These are phyloP conservation scores for Megalurothrips usitatus DNA, from an alignment of 2,888 invertebrate genomes.

Conservation along the genomic window DNA sequence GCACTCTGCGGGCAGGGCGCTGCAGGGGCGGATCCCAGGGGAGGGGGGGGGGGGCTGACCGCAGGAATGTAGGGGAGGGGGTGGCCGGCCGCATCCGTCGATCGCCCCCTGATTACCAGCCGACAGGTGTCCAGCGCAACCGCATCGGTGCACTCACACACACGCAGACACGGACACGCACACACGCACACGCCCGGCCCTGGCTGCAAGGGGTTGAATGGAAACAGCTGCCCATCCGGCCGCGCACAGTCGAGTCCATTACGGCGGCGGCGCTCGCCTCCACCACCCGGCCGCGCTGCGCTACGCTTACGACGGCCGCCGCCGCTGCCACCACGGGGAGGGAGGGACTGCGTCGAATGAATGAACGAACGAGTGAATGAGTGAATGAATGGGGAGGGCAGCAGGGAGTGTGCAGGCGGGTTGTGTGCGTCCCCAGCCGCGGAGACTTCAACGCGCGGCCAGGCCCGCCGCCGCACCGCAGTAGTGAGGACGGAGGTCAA, in stretches of 20 bases:
- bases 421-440: too few species aligned
- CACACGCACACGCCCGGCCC: background rate
- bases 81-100: background rate
- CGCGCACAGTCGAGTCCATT: background rate
- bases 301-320: background rate
- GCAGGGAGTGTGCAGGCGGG: background rate
- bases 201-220: background rate
- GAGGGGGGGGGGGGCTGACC: background rate
- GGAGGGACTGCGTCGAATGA: background rate
- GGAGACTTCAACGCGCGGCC: too few species aligned
- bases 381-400: background rate
- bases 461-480: too few species aligned
- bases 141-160: background rate
- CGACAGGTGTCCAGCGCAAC: constrained; percentile 16
- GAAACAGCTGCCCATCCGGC: background rate
- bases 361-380: too few species aligned
- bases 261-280: background rate
- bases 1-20: background rate
- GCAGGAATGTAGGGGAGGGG: background rate
- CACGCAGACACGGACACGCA: background rate
- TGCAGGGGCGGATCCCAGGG: background rate
- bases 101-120: background rate
- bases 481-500: too few species aligned
- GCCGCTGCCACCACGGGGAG: background rate
- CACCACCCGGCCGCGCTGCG: background rate